These are phyloP conservation scores for Biston betularia DNA, from an alignment of 2,888 invertebrate genomes.

Conservation along the genomic window DNA sequence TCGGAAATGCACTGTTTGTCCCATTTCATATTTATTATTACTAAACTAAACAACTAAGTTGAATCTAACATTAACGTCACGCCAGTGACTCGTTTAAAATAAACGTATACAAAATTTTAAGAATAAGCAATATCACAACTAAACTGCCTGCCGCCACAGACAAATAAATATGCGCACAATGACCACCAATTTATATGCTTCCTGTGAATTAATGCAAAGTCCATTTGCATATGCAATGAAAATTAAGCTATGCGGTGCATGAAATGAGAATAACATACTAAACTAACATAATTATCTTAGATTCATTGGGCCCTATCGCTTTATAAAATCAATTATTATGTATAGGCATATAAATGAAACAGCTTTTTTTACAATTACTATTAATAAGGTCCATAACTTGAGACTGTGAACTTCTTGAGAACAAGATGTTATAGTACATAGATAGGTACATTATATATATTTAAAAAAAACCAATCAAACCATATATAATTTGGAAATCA, in stretches of 20 bases:
- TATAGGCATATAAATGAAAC: not conserved
- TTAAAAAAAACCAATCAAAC: not conserved
- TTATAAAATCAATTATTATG: conserved; percentile 2
- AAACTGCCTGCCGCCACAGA: conserved; percentile 71
- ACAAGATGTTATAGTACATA: not conserved
- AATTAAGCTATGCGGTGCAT: conserved; percentile 32
- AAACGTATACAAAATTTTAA: conserved; percentile 84
- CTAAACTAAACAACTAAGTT: conserved; percentile 66
- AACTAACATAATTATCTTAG: conserved; percentile 20
- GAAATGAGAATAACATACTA: conserved; percentile 1
- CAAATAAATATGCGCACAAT: conserved; percentile 68
- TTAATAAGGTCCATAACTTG: not conserved
- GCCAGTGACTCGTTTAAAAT: conserved; percentile 72
- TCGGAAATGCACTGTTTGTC: conserved; percentile 63
- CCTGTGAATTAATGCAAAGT: not conserved
- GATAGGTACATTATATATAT: too few species aligned
- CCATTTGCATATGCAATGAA: conserved; percentile 14
- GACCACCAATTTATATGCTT: conserved; percentile 31
- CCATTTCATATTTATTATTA: conserved; percentile 61
- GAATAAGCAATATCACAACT: conserved; percentile 85
- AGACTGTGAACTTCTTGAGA: not conserved
- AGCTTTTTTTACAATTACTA: not conserved
- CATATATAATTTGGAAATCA: conserved; percentile 8
- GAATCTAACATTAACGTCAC: conserved; percentile 81
- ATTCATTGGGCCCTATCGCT: conserved; percentile 20